Evolutionary conservation across 2,113 vertebrate genomes (phyloP), one percentile per base, ranked within the genome.

Genomic region (Myotis yumanensis): DNA sequence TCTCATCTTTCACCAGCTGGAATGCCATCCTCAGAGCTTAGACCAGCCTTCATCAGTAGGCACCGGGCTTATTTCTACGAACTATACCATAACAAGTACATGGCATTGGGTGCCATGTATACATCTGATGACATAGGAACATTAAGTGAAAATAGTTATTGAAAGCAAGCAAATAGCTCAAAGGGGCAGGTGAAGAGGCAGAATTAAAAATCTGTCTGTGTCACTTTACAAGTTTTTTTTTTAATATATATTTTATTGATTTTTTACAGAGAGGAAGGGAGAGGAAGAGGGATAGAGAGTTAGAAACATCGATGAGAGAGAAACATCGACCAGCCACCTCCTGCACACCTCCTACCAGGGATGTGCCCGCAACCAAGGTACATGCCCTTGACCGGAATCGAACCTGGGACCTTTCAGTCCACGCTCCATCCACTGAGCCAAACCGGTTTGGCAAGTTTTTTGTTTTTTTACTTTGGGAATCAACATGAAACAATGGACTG

Each of bases 31-130:
- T 16, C 76, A 20, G 85, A 11, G 30, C 43, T 80, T 25, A 8
- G 62, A 52, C 48, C 76, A 57, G 11, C 48, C 1, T 32, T 52
- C 46, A 8, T 2, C 0, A 14, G 15, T 0, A 10, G 11, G 40
- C 43, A 22, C n/a, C 5, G 30, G 23, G 23, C 12, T 69, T 17
- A 16, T 32, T 54, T 43, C 4, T 43, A 18, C 4, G 12, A 30
- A 35, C 5, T 4, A 11, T 30, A 62, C 62, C 17, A 35, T 2
- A 48, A n/a, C 23, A 43, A 25, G 48, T 10, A 43, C 32, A 66
- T 3, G 30, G 73, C 6, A 4, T 14, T 15, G 14, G 32, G 73
- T 1, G 43, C 17, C 2, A 4, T 14, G 11, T 4, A 9, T 4
- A 20, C 15, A 8, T 1, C 11, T 72, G 40, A 32, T 11, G 17